Conservation (phyloP, 2,888 invertebrate genomes). For the Diaperis boleti region DNA sequence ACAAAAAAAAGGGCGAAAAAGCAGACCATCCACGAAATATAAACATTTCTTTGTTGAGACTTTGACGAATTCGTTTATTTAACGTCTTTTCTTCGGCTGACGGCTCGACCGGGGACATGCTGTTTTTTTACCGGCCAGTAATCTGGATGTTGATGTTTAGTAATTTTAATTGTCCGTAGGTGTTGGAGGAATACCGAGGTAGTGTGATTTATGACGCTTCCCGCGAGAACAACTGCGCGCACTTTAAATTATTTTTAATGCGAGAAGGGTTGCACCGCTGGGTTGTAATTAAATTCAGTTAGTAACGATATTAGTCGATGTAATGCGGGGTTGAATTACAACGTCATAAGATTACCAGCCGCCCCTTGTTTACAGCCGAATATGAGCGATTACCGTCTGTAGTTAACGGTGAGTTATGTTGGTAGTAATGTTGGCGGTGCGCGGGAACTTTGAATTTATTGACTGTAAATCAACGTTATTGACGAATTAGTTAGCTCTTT, state of each 20-base stretch:
- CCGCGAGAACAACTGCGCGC: constrained; percentile 31
- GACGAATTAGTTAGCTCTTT: constrained; percentile 45
- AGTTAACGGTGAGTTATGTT: constrained; percentile 41
- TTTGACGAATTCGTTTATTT: constrained; percentile 50
- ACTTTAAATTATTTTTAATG: constrained; percentile 51
- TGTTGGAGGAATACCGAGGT: constrained; percentile 9
- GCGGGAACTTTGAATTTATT: constrained; percentile 47
- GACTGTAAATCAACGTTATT: constrained; percentile 48
- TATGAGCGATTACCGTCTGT: constrained; percentile 39
- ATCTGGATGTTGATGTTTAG: background rate
- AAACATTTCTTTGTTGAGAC: constrained; percentile 52
- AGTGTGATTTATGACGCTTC: constrained; percentile 31
- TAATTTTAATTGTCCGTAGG: constrained; percentile 21
- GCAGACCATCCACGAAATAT: constrained; percentile 49
- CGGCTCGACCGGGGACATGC: constrained; percentile 4
- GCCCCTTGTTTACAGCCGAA: constrained; percentile 41
- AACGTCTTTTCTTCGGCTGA: constrained; percentile 39
- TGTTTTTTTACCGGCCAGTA: constrained; percentile 7
- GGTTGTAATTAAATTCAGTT: constrained; percentile 50
- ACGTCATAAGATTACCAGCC: constrained; percentile 41
- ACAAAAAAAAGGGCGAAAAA: constrained; percentile 38
- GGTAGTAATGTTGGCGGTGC: constrained; percentile 26
- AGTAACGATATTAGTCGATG: constrained; percentile 50
- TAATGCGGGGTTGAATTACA: constrained; percentile 49
- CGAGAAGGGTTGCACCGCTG: constrained; percentile 46